A percentile compares a stretch with the other conserved stretches of the same genome.
Evolutionary conservation across 2,888 invertebrate species (phyloP).

Genomic region (Cantharis rufa): DNA sequence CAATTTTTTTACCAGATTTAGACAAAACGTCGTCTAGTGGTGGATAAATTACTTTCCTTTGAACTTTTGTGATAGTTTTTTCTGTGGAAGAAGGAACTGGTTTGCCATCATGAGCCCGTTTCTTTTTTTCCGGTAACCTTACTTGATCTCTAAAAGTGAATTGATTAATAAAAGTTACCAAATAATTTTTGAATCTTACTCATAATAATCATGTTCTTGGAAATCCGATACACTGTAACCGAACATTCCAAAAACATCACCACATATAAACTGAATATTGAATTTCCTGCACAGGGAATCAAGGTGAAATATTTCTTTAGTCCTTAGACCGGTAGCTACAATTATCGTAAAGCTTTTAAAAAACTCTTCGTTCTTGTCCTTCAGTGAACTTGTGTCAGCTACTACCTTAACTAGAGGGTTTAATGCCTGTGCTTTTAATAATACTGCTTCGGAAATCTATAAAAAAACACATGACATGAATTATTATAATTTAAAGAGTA

Average conservation of each 20-base stretch:
- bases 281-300: conserved; percentile 75
- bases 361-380: conserved; percentile 71
- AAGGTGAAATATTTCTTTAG: conserved; percentile 72
- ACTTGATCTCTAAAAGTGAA: conserved; percentile 58
- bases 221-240: conserved; percentile 92
- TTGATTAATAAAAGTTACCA: neutral
- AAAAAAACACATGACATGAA: conserved; percentile 34
- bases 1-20: conserved; percentile 55
- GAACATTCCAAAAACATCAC: conserved; percentile 91
- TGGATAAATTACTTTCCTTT: conserved; percentile 65
- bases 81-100: conserved; percentile 59
- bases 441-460: conserved; percentile 82
- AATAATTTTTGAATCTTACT: conserved; percentile 60
- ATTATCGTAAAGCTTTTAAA: conserved; percentile 83
- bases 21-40: conserved; percentile 69
- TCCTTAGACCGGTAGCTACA: conserved; percentile 75
- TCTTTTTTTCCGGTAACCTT: conserved; percentile 55
- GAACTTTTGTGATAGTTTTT: conserved; percentile 61
- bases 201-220: conserved; percentile 77
- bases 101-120: conserved; percentile 63
- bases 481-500: neutral
- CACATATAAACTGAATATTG: conserved; percentile 82
- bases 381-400: conserved; percentile 66
- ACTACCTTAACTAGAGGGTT: conserved; percentile 92
- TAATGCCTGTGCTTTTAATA: conserved; percentile 76